These are phyloP conservation scores for Agrochola litura DNA, from an alignment of 2,888 invertebrate species.

Conservation along the genomic window DNA sequence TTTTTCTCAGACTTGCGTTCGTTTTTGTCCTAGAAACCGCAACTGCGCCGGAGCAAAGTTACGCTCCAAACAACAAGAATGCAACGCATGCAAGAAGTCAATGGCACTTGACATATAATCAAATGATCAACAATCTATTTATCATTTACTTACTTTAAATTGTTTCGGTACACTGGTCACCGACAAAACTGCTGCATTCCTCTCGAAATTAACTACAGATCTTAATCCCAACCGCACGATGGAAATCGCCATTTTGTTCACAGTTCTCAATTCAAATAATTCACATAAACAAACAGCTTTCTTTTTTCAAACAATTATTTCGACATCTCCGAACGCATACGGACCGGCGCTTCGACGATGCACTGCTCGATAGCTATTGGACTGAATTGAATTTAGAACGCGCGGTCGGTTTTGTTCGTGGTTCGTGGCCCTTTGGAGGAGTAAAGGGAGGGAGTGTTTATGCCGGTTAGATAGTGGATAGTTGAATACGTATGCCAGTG, in stretches of 20 bases:
- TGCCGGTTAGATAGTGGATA: slow-evolving; percentile 63
- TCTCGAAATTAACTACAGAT: slow-evolving; percentile 81
- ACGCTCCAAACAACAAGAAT: slow-evolving; percentile 56
- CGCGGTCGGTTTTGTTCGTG: slow-evolving; percentile 80
- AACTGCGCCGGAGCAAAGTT: slow-evolving; percentile 18
- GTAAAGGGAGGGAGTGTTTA: slow-evolving; percentile 72
- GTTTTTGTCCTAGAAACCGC: slow-evolving; percentile 9
- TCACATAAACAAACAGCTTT: slow-evolving; percentile 59
- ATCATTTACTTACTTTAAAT: slow-evolving; percentile 79
- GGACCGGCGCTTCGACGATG: slow-evolving; percentile 49
- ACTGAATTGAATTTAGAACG: slow-evolving; percentile 80
- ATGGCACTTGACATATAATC: slow-evolving; percentile 41
- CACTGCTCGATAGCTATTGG: slow-evolving; percentile 64
- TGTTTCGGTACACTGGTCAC: slow-evolving; percentile 79
- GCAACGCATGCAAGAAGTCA: slow-evolving; percentile 50
- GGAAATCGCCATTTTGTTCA: slow-evolving; percentile 86
- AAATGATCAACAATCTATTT: slow-evolving; percentile 5
- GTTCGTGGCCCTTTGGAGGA: slow-evolving; percentile 51
- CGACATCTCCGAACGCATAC: slow-evolving; percentile 57
- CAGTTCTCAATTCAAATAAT: slow-evolving; percentile 53
- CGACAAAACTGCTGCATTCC: slow-evolving; percentile 79
- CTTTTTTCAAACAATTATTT: slow-evolving; percentile 53
- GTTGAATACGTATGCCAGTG: slow-evolving; percentile 56
- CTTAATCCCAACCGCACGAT: slow-evolving; percentile 84
- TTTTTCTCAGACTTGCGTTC: not conserved